These are phyloP conservation scores for Acanthiza pusilla DNA, from an alignment of 2,797 vertebrate genomes.

Conservation along the genomic window DNA sequence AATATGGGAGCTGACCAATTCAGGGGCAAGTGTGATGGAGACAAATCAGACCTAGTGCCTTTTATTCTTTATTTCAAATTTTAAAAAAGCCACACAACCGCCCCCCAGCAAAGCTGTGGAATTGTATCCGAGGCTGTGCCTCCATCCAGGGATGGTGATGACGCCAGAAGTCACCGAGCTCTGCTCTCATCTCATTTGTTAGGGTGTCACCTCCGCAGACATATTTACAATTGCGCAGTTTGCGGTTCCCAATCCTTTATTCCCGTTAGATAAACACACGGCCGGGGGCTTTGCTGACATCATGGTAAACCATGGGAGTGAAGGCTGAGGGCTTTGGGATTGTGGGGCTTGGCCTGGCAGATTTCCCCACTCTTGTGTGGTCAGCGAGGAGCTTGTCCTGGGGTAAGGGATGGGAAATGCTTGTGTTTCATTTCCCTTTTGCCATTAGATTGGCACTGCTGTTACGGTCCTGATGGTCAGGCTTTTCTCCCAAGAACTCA, in stretches of 20 bases:
- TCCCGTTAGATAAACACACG: conserved; percentile 40
- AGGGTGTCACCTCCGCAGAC: conserved; percentile 23
- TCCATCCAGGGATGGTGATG: not conserved
- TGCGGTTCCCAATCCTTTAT: not conserved
- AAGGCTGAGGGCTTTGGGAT: conserved; percentile 43
- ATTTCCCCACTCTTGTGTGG: not conserved
- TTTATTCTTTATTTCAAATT: not conserved
- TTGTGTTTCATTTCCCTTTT: not conserved
- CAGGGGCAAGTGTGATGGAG: not conserved
- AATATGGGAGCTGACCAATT: not conserved
- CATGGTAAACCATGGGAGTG: not conserved
- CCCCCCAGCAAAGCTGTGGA: not conserved
- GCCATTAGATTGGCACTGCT: fast-evolving
- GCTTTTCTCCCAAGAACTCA: too few species aligned
- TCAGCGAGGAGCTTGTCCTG: not conserved
- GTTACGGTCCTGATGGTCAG: fast-evolving
- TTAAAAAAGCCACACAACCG: fast-evolving
- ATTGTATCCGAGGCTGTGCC: not conserved
- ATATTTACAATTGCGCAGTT: conserved; percentile 12
- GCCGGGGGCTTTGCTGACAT: not conserved
- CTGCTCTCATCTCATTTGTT: conserved; percentile 38
- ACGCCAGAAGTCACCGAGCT: not conserved
- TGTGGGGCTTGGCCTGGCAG: not conserved
- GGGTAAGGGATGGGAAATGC: not conserved
- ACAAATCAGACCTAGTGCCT: not conserved